Conservation (phyloP, 2,888 invertebrate species). For the Thymelicus sylvestris region DNA sequence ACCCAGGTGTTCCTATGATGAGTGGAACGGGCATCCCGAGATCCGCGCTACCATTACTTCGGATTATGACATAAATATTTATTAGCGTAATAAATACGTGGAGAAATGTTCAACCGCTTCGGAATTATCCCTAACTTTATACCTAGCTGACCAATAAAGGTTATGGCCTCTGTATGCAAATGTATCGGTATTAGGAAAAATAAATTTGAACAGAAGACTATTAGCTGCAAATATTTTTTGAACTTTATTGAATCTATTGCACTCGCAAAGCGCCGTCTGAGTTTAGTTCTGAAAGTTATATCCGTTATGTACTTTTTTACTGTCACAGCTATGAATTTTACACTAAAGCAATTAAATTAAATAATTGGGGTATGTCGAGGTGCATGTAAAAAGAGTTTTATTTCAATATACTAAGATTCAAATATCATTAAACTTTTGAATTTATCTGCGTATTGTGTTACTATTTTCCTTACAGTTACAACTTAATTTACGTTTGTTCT, state of each 20-base stretch:
- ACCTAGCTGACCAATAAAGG: constrained; percentile 51
- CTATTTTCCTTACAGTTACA: too few species aligned
- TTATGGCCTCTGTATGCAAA: constrained; percentile 52
- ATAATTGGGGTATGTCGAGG: too few species aligned
- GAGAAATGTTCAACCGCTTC: constrained; percentile 53
- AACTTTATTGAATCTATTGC: constrained; percentile 33
- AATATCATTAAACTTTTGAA: too few species aligned
- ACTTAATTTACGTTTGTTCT: too few species aligned
- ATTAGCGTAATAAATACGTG: constrained; percentile 66
- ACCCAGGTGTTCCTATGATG: constrained; percentile 45
- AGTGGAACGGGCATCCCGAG: constrained; percentile 46
- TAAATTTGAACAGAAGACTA: constrained; percentile 43
- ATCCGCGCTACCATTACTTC: constrained; percentile 60
- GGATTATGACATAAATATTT: constrained; percentile 75
- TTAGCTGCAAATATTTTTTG: constrained; percentile 43
- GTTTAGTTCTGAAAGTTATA: neutral
- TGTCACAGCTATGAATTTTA: neutral
- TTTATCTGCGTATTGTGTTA: too few species aligned
- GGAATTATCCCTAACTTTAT: constrained; percentile 62
- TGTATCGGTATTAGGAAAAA: constrained; percentile 45
- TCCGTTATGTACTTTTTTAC: constrained; percentile 38
- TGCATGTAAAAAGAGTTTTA: too few species aligned
- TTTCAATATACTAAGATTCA: too few species aligned
- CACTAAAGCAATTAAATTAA: too few species aligned
- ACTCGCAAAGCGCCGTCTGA: constrained; percentile 31